A percentile compares a stretch with the other conserved stretches of the same genome.
Conservation (phyloP, 1,140 invertebrate genomes). For the Aphelinus certus region DNA sequence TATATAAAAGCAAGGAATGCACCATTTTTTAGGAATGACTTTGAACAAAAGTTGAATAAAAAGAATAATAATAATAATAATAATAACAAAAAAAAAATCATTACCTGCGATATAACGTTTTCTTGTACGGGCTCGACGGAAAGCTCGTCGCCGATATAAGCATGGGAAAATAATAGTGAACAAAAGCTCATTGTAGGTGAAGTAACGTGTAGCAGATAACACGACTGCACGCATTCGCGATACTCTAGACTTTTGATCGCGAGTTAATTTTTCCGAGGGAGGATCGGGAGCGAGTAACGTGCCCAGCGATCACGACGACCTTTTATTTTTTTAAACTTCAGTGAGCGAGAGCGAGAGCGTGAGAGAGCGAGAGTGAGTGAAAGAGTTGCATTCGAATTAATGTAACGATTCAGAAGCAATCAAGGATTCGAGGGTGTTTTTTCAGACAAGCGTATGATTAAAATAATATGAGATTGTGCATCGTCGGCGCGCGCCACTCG, state of each 20-base stretch:
- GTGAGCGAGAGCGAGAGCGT: background rate
- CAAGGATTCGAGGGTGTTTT: background rate
- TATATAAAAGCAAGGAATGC: background rate
- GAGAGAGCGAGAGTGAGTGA: background rate
- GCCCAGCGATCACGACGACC: constrained; percentile 3
- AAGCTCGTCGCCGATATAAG: background rate
- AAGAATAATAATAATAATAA: constrained; percentile 6
- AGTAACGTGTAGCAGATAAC: background rate
- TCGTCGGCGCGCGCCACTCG: background rate
- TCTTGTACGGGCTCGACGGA: constrained; percentile 5
- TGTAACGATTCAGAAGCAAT: background rate
- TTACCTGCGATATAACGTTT: constrained; percentile 10
- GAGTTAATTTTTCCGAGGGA: background rate
- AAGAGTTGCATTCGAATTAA: too few species aligned
- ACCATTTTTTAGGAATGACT: background rate
- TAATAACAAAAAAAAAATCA: constrained; percentile 3
- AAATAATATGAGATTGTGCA: constrained; percentile 13
- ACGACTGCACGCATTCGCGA: too few species aligned
- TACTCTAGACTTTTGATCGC: background rate
- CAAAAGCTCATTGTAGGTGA: background rate
- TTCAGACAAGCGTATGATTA: background rate
- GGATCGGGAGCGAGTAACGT: background rate
- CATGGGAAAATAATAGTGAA: background rate
- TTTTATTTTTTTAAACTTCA: constrained; percentile 25
- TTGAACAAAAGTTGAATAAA: background rate